A percentile compares a stretch with the other conserved stretches of the same genome.
Evolutionary conservation across 2,113 vertebrate genomes (phyloP).

Genomic region (Notarius lentiginosus): DNA sequence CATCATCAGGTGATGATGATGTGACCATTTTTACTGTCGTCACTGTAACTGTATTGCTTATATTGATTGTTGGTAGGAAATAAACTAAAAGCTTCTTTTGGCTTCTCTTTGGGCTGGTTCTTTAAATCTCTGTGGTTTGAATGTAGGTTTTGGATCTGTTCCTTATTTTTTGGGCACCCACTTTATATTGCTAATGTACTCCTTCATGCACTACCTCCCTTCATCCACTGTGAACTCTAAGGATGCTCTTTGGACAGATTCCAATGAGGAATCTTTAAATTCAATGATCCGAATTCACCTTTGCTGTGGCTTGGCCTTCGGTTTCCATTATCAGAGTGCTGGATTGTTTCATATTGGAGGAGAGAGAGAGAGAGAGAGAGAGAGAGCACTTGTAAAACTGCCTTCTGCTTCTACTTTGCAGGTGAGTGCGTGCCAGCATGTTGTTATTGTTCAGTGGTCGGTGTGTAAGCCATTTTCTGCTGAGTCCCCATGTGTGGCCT

Average conservation of each 20-base stretch:
- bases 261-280: not conserved
- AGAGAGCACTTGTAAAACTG: slow-evolving; percentile 64
- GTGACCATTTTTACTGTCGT: not conserved
- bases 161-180: not conserved
- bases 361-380: not conserved
- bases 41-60: not conserved
- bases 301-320: not conserved
- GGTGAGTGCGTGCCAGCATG: slow-evolving; percentile 58
- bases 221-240: not conserved
- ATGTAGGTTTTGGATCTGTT: slow-evolving; percentile 4
- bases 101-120: not conserved
- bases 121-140: not conserved
- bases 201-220: not conserved
- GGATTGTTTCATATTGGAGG: not conserved
- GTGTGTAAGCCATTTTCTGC: slow-evolving; percentile 35
- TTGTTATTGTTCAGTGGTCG: slow-evolving; percentile 32
- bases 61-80: not conserved
- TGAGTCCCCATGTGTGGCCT: slow-evolving; percentile 45
- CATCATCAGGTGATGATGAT: not conserved
- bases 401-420: slow-evolving; percentile 58
- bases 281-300: not conserved
- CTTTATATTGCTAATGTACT: not conserved
- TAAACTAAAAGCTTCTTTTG: not conserved
- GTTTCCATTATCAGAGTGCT: not conserved
- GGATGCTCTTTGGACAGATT: not conserved